A percentile compares a stretch with the other conserved stretches of the same genome.
Conservation (phyloP, 2,797 vertebrate genomes). For the Pelodytes ibericus region DNA sequence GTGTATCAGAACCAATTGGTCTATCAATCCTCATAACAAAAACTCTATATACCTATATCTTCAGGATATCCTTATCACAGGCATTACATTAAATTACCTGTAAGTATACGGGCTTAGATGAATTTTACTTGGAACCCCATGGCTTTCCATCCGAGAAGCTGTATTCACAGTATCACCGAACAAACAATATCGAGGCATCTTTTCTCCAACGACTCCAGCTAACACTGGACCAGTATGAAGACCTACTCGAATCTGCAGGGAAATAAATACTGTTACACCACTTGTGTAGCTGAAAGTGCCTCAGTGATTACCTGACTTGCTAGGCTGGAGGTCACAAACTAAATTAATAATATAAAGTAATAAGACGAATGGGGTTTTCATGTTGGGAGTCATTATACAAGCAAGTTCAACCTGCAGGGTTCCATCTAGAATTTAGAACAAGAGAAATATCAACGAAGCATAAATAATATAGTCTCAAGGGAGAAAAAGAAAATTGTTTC, state of each 20-base stretch:
- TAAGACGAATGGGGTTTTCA: neutral
- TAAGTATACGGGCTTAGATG: slow-evolving; percentile 73
- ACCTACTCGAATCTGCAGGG: slow-evolving; percentile 73
- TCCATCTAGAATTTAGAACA: neutral
- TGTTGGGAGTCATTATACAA: neutral
- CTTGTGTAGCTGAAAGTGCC: neutral
- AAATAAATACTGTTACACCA: slow-evolving; percentile 10
- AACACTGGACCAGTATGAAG: slow-evolving; percentile 74
- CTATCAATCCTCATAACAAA: too few relatives aligned
- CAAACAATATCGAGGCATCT: slow-evolving; percentile 78
- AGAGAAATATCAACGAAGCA: neutral
- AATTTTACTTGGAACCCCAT: slow-evolving; percentile 74
- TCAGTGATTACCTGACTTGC: too few relatives aligned
- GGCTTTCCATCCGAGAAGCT: slow-evolving; percentile 75
- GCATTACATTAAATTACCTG: slow-evolving; percentile 61
- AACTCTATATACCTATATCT: too few relatives aligned
- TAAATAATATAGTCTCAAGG: neutral
- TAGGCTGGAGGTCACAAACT: too few relatives aligned
- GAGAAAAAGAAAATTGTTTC: neutral
- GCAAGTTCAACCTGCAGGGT: neutral
- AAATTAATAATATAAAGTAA: too few relatives aligned
- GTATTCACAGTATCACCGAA: slow-evolving; percentile 80
- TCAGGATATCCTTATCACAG: too few relatives aligned
- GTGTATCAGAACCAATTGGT: too few relatives aligned
- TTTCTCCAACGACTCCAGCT: slow-evolving; percentile 75